phyloP scores from a whole-genome alignment of 2,888 invertebrate species.

The Drosophila vallismaia region DNA sequence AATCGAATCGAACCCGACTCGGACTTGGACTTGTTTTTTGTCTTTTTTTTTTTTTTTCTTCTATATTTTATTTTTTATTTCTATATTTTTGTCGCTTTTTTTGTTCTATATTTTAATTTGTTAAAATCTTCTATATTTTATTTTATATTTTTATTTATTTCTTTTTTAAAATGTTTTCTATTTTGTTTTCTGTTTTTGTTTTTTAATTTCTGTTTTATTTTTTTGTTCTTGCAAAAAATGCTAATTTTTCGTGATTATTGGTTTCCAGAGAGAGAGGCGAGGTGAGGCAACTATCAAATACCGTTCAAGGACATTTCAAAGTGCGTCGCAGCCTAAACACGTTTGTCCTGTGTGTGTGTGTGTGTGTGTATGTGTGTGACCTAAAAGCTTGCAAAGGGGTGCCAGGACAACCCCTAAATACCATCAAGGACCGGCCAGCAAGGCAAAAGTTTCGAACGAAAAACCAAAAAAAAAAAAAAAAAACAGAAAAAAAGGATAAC shows the following conservation, averaged over 20 bases:
- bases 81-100: slow-evolving; percentile 1
- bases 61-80: slow-evolving; percentile 4
- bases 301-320: slow-evolving; percentile 65
- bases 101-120: not conserved
- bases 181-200: slow-evolving; percentile 9
- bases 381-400: slow-evolving; percentile 19
- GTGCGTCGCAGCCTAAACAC: slow-evolving; percentile 65
- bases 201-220: not conserved
- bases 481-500: not conserved
- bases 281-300: slow-evolving; percentile 31
- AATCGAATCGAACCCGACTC: slow-evolving; percentile 38
- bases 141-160: not conserved
- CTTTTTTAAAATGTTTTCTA: slow-evolving; percentile 4
- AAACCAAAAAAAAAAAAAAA: too few species aligned
- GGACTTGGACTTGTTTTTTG: slow-evolving; percentile 16
- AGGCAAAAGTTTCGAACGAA: slow-evolving; percentile 10
- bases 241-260: slow-evolving; percentile 47
- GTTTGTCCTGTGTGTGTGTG: too few species aligned
- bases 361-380: slow-evolving; percentile 7
- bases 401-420: slow-evolving; percentile 35
- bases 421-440: not conserved
- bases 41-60: slow-evolving; percentile 14
- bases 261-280: not conserved
- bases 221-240: slow-evolving; percentile 40
- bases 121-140: slow-evolving; percentile 3